These are phyloP conservation scores for Colletes gigas DNA, from an alignment of 1,140 invertebrate species.

Conservation along the genomic window DNA sequence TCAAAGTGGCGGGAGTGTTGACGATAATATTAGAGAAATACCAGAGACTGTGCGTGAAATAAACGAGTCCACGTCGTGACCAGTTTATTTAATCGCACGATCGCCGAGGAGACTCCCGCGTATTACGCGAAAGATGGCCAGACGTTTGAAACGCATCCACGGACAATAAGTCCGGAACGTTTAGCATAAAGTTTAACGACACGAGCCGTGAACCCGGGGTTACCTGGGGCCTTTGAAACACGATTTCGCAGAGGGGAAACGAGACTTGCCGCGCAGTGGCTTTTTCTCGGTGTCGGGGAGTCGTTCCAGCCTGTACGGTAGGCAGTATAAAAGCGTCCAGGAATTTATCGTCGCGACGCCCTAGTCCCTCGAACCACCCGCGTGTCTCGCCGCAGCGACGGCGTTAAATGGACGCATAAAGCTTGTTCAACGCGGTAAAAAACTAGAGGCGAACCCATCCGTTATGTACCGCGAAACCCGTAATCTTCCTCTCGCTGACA, in stretches of 20 bases:
- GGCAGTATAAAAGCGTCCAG: conserved; percentile 16
- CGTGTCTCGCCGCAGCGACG: conserved; percentile 24
- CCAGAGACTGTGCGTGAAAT: no score
- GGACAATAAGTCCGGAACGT: not conserved
- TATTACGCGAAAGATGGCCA: no score
- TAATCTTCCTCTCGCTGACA: conserved; percentile 27
- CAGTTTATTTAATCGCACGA: no score
- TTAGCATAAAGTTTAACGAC: conserved; percentile 11
- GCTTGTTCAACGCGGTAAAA: conserved; percentile 35
- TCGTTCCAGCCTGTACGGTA: conserved; percentile 2
- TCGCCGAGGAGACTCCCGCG: no score
- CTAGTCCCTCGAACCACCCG: conserved; percentile 2
- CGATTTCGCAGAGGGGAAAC: not conserved
- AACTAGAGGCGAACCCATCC: conserved; percentile 53
- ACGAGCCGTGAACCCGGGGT: not conserved
- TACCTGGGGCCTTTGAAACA: conserved; percentile 12
- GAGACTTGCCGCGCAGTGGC: not conserved
- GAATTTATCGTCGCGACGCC: conserved; percentile 45
- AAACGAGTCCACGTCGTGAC: no score
- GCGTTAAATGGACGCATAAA: conserved; percentile 52
- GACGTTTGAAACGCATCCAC: no score
- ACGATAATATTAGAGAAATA: no score
- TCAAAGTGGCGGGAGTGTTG: no score
- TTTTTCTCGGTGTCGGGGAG: conserved; percentile 25
- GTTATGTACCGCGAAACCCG: conserved; percentile 62